Base-by-base conservation (phyloP, 2,797 vertebrate species). In the Cheracebus regulus region DNA sequence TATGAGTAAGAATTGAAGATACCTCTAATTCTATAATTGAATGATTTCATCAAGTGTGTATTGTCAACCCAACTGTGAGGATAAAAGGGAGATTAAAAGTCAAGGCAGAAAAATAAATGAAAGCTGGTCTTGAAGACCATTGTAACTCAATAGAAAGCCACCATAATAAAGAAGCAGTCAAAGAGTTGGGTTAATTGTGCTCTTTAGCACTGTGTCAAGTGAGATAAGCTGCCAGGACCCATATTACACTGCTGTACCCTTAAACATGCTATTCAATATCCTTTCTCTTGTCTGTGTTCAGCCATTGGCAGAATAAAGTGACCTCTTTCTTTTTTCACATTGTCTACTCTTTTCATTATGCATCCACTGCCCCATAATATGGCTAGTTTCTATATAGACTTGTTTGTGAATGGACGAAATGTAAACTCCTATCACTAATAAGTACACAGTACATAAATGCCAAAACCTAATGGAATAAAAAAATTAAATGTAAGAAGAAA, bases 11-110 rank as follows among this genome's bases (percentile, higher is more conserved):
- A 84, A 92, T 4, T 64, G 44, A 73, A 89, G 1, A 73, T n/a
- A 11, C 12, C 46, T 85, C 39, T 87, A 52, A 14, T 90, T 94
- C 11, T 86, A 55, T 44, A 89, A 93, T 28, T 86, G 2, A 39
- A 12, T 28, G 4, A 61, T 61, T 67, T 92, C 76, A 82, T 83
- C 52, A 76, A 92, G 80, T 3, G 85, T 85, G 78, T 10, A 91
- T 67, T 85, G 64, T 55, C 78, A n/a, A 93, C 9, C 22, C 15
- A 73, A 79, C 58, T 76, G 1, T 80, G 36, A 1, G 0, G 14
- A 0, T 26, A 44, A n/a, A 44, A 44, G 39, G 6, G 26, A 76
- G 11, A 92, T 76, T 39, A 81, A 86, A 83, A 87, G 3, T 84
- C n/a, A 93, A 79, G 22, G 1, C 20, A 67, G 17, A 17, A 46